Evolutionary conservation across 2,797 vertebrate species (phyloP).

Genomic region (Notolepis coatsorum): DNA sequence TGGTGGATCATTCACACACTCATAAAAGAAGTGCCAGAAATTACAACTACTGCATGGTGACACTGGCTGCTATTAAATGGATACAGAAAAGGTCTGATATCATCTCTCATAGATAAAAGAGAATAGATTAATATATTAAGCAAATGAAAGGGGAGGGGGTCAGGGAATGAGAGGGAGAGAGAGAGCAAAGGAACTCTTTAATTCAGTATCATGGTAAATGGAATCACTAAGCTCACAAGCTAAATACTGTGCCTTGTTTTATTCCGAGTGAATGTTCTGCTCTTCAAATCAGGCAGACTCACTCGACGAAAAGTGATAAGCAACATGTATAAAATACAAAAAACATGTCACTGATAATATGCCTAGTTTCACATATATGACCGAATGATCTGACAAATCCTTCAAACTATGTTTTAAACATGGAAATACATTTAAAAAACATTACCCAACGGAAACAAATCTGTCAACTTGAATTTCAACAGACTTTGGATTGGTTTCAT

Average conservation of each 20-base stretch:
- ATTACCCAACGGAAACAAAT: conserved; percentile 24
- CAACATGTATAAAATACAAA: conserved; percentile 7
- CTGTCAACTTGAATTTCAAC: conserved; percentile 61
- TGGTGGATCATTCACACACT: conserved; percentile 37
- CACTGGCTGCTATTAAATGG: conserved; percentile 46
- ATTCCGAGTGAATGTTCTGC: conserved; percentile 3
- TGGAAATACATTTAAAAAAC: conserved; percentile 6
- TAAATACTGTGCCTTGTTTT: conserved; percentile 21
- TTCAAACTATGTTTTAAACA: conserved; percentile 20
- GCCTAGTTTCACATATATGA: not conserved
- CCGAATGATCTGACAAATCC: conserved; percentile 20
- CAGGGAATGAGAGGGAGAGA: not conserved
- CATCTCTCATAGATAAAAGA: conserved; percentile 69
- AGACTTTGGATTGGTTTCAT: conserved; percentile 50
- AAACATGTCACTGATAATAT: conserved; percentile 17
- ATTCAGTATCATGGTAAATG: conserved; percentile 44
- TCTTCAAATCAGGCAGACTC: conserved; percentile 17
- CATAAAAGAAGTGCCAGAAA: conserved; percentile 23
- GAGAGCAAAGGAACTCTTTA: conserved; percentile 15
- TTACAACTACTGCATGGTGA: conserved; percentile 24
- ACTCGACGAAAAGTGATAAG: conserved; percentile 38
- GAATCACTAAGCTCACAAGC: conserved; percentile 23
- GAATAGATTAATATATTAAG: conserved; percentile 76
- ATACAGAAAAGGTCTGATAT: conserved; percentile 58
- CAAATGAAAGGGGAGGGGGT: conserved; percentile 47